A percentile compares a stretch with the other conserved stretches of the same genome.
Evolutionary conservation across 2,888 invertebrate genomes (phyloP).

Genomic region (Criorhina ranunculi): DNA sequence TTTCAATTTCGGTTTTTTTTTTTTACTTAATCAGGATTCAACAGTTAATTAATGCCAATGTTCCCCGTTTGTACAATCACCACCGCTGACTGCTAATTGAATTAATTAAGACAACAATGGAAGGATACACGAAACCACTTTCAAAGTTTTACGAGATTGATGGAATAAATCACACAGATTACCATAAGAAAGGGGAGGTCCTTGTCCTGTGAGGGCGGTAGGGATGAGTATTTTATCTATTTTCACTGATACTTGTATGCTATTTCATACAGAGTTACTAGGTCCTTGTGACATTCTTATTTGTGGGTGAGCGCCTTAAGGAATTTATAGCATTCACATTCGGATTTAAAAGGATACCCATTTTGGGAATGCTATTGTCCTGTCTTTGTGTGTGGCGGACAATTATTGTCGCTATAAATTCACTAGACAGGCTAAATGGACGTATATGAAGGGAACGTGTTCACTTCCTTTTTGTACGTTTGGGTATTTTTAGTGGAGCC

Average conservation of each 20-base stretch:
- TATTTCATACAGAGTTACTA: not conserved
- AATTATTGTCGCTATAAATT: constrained; percentile 73
- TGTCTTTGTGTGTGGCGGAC: constrained; percentile 23
- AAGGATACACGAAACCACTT: constrained; percentile 63
- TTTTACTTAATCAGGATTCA: constrained; percentile 32
- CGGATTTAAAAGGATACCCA: constrained; percentile 63
- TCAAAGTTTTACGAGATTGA: constrained; percentile 56
- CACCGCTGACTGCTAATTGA: constrained; percentile 63
- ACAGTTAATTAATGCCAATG: constrained; percentile 68
- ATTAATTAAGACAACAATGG: constrained; percentile 70
- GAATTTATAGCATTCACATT: constrained; percentile 63
- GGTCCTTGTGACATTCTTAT: constrained; percentile 17
- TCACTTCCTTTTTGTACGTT: constrained; percentile 24
- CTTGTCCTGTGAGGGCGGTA: constrained; percentile 7
- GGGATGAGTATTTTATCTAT: constrained; percentile 16
- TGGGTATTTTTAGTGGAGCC: constrained; percentile 43
- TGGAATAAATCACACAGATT: constrained; percentile 66
- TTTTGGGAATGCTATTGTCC: constrained; percentile 19
- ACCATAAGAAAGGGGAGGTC: constrained; percentile 56
- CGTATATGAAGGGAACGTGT: constrained; percentile 49
- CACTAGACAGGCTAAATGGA: constrained; percentile 57
- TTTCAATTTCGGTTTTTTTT: not conserved
- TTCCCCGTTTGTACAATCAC: constrained; percentile 39
- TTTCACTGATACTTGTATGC: constrained; percentile 9
- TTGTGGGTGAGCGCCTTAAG: constrained; percentile 47